Conservation (phyloP, 2,113 vertebrate species). For the Ifrita kowaldi region DNA sequence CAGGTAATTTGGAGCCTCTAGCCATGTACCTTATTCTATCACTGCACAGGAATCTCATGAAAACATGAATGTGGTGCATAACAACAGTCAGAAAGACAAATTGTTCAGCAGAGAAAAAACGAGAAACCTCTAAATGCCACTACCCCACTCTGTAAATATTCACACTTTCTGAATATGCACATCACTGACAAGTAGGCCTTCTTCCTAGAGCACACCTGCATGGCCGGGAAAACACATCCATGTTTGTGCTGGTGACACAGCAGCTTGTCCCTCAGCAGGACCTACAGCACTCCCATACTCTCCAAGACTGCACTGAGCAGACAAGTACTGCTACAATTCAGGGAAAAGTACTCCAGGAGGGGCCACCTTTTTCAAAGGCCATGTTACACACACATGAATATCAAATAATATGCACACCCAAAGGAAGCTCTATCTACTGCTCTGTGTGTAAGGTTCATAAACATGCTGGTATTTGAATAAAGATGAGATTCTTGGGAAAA, state of each 20-base stretch:
- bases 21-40: neutral
- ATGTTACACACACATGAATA: accelerated
- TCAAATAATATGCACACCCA: neutral
- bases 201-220: neutral
- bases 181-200: neutral
- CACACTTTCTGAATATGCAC: neutral
- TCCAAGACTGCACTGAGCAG: neutral
- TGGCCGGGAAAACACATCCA: neutral
- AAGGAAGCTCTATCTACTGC: neutral
- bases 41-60: neutral
- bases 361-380: neutral
- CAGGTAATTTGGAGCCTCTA: neutral
- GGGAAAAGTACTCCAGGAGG: neutral
- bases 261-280: neutral
- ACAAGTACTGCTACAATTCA: neutral
- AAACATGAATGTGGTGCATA: neutral
- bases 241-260: neutral
- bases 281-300: neutral
- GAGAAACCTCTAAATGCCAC: neutral
- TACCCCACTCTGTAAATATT: neutral
- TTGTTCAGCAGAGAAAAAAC: neutral
- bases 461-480: neutral
- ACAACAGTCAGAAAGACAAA: neutral
- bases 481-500: neutral
- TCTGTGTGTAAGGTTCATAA: neutral